Evolutionary conservation across 2,888 invertebrate genomes (phyloP).

Genomic region (Gibbula magus): DNA sequence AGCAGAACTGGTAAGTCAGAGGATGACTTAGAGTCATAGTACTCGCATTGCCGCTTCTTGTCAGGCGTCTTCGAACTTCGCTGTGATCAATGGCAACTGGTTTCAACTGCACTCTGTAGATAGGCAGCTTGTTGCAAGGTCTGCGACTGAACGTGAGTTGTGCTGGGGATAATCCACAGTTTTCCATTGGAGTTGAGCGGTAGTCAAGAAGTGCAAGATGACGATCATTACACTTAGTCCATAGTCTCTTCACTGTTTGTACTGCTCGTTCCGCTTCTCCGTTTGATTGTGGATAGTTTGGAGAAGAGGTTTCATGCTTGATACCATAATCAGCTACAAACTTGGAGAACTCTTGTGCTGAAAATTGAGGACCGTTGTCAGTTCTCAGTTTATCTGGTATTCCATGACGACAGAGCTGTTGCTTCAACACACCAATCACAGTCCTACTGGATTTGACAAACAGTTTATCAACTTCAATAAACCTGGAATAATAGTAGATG

Average conservation of each 20-base stretch:
- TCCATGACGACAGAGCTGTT: constrained; percentile 36
- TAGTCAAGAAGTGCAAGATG: not conserved
- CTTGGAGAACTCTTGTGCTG: constrained; percentile 28
- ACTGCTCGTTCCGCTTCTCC: constrained; percentile 35
- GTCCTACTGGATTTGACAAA: constrained; percentile 23
- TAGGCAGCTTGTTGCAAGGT: not conserved
- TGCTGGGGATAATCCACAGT: not conserved
- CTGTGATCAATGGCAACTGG: too few relatives aligned
- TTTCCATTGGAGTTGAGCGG: not conserved
- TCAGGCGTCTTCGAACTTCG: too few relatives aligned
- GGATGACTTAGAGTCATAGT: too few relatives aligned
- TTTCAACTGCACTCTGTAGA: not conserved
- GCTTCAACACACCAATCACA: constrained; percentile 37
- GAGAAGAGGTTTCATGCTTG: constrained; percentile 37
- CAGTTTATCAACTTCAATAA: constrained; percentile 36
- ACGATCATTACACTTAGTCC: not conserved
- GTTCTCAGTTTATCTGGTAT: constrained; percentile 31
- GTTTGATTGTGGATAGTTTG: constrained; percentile 38
- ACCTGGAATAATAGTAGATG: constrained; percentile 42
- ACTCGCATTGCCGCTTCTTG: too few relatives aligned
- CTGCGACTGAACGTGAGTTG: not conserved
- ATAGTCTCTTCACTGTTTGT: not conserved
- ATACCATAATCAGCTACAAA: constrained; percentile 36
- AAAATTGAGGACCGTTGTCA: constrained; percentile 40
- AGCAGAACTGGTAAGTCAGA: too few relatives aligned